Percentiles rank a stretch among this genome's conserved stretches.
These are phyloP conservation scores for Mactromeris polynyma DNA, from an alignment of 2,888 invertebrate genomes.

Conservation along the genomic window DNA sequence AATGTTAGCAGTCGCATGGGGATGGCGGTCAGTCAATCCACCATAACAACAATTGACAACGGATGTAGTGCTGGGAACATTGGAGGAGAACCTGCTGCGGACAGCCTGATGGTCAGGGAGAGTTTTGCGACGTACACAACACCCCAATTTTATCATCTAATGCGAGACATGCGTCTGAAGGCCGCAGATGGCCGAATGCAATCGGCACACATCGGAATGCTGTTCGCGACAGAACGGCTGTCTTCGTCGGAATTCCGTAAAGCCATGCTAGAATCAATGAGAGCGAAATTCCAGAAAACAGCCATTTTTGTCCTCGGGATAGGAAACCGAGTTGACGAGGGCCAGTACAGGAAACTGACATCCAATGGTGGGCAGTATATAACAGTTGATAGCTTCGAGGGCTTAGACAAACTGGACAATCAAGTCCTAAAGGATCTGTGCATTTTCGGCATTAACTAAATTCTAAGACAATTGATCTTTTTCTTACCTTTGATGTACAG, in stretches of 20 bases:
- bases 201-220: constrained; percentile 58
- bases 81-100: constrained; percentile 28
- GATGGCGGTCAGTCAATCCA: constrained; percentile 42
- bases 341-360: constrained; percentile 54
- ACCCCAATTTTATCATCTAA: constrained; percentile 51
- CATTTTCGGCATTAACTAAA: constrained; percentile 40
- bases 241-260: constrained; percentile 48
- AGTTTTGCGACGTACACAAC: constrained; percentile 38
- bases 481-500: background rate
- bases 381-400: constrained; percentile 51
- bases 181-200: constrained; percentile 48
- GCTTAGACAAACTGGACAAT: constrained; percentile 37
- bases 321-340: constrained; percentile 55
- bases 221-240: constrained; percentile 62
- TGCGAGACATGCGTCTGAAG: constrained; percentile 65
- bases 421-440: constrained; percentile 56
- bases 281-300: constrained; percentile 66
- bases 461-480: background rate
- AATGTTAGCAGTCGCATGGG: constrained; percentile 64
- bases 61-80: constrained; percentile 54
- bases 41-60: constrained; percentile 55
- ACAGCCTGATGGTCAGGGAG: constrained; percentile 46
- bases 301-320: constrained; percentile 72
- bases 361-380: constrained; percentile 52
- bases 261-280: constrained; percentile 56